Evolutionary conservation across 2,888 invertebrate species (phyloP), one percentile per base, ranked within the genome.

Genomic region (Blera fallax): DNA sequence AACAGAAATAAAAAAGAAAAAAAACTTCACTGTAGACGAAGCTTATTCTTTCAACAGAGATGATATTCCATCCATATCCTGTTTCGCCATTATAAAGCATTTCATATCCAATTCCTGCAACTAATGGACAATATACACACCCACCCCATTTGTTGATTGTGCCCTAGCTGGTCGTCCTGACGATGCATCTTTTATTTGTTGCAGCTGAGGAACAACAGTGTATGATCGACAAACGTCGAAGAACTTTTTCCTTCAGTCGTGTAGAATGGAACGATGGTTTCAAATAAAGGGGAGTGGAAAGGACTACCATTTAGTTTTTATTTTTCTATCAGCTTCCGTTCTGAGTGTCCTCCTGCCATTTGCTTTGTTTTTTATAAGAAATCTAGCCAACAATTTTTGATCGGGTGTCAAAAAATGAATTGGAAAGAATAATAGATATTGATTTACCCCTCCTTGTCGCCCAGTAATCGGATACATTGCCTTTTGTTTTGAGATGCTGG

Each of bases 141-240:
- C 40, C 40, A 14, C 70, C 56, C 84, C 79, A 79, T 84, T 79
- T 84, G 79, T 79, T 83, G 77, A 83, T 69, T 84, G 74, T 77
- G 43, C 60, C 37, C 37, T 70, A 56, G 32, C 6, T 64, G 74
- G 60, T 60, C 32, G 45, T 54, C 29, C 27, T 40, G 54, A 54
- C n/a, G 60, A 21, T 74, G 60, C 62, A 74, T 58, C 60, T 43
- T 67, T 48, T 52, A 50, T 73, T 16, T 45, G 6, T 50, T 8
- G 27, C 40, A 52, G 54, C 21, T 52, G 37, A 54, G 50, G 50
- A 27, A 40, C 14, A n/a, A 6, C 48, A 14, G 21, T 40, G 11
- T 24, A n/a, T 40, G 50, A 43, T 45, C 45, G n/a, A 34, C 48
- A 50, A 14, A 27, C 21, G 34, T 27, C n/a, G 14, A 37, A n/a